Evolutionary conservation across 1,140 invertebrate species (phyloP).

Genomic region (Papilio dardanus): DNA sequence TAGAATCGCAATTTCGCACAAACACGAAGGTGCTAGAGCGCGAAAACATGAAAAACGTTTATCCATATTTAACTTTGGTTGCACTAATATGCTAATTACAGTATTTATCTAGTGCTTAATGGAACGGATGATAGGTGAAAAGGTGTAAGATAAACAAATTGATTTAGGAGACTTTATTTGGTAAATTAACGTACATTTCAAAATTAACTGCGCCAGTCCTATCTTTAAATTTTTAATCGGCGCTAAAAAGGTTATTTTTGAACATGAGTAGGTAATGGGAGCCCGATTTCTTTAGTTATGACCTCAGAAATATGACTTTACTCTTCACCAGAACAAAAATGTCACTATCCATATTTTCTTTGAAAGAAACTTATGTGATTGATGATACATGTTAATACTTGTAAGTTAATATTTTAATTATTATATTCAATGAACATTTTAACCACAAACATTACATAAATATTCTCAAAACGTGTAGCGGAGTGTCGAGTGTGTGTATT

Average conservation of each 20-base stretch:
- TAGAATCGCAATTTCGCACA: constrained; percentile 29
- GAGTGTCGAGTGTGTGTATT: constrained; percentile 21
- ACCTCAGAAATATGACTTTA: neutral
- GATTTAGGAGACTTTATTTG: neutral
- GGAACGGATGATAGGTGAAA: neutral
- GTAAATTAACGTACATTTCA: neutral
- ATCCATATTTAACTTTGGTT: constrained; percentile 18
- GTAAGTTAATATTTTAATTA: neutral
- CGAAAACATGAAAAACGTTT: constrained; percentile 34
- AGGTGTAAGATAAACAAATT: neutral
- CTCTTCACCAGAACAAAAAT: neutral
- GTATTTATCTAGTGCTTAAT: neutral
- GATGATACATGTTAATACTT: neutral
- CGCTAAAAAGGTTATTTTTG: neutral
- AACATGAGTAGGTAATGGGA: no score
- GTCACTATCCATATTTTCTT: neutral
- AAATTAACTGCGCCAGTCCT: neutral
- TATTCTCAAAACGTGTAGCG: constrained; percentile 21
- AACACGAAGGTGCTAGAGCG: constrained; percentile 29
- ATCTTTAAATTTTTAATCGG: neutral
- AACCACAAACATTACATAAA: constrained; percentile 22
- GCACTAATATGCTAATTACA: constrained; percentile 12
- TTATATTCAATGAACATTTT: neutral
- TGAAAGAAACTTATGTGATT: neutral
- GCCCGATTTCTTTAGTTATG: no score